Evolutionary conservation across 2,113 vertebrate species (phyloP).

Genomic region (Thalassarche chlororhynchos): DNA sequence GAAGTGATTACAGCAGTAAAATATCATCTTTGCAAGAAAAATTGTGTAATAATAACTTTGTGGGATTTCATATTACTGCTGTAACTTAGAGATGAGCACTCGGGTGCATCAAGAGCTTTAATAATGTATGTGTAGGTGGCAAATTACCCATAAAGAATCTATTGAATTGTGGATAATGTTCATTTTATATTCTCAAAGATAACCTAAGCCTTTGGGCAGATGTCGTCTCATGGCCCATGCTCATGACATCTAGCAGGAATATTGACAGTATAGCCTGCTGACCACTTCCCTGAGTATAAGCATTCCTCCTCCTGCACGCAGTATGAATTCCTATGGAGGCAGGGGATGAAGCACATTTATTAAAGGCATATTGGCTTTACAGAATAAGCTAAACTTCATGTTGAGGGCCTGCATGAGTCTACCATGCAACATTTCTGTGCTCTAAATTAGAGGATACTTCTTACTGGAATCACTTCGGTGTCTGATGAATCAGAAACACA

Average conservation of each 20-base stretch:
- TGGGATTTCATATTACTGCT: not conserved
- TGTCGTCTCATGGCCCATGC: not conserved
- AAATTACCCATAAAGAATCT: slow-evolving; percentile 19
- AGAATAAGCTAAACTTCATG: not conserved
- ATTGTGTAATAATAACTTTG: not conserved
- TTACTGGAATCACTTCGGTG: not conserved
- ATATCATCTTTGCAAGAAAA: slow-evolving; percentile 16
- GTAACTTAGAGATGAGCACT: slow-evolving; percentile 19
- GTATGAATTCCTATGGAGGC: not conserved
- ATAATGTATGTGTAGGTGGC: slow-evolving; percentile 21
- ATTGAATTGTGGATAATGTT: not conserved
- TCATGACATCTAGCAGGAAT: not conserved
- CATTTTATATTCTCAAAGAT: not conserved
- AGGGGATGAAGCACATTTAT: not conserved
- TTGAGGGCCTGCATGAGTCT: not conserved
- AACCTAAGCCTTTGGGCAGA: not conserved
- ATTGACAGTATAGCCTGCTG: not conserved
- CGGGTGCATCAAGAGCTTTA: not conserved
- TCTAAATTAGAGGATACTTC: not conserved
- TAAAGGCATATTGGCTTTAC: not conserved
- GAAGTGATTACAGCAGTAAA: slow-evolving; percentile 20
- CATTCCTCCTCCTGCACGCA: not conserved
- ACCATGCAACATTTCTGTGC: not conserved
- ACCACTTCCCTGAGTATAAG: not conserved
- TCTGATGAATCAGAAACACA: not conserved